These are phyloP conservation scores for Gobionotothen gibberifrons DNA, from an alignment of 2,797 vertebrate species.

Conservation along the genomic window DNA sequence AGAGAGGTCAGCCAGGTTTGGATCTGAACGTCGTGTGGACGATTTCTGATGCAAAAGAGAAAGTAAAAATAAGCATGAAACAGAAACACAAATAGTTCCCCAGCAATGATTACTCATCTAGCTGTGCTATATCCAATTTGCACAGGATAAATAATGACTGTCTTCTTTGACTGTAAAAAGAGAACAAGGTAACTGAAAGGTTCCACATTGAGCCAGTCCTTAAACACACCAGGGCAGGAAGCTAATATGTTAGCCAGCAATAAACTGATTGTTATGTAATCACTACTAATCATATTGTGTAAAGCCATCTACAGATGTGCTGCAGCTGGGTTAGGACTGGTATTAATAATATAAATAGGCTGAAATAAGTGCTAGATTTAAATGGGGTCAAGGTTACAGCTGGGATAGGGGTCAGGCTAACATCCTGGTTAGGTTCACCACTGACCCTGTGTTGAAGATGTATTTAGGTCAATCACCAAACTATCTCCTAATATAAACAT, in stretches of 20 bases:
- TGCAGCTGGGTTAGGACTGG: not conserved
- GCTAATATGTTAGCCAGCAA: constrained; percentile 24
- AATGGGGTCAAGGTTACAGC: not conserved
- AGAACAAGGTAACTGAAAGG: constrained; percentile 1
- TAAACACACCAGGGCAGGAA: constrained; percentile 46
- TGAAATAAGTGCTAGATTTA: not conserved
- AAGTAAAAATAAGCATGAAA: constrained; percentile 28
- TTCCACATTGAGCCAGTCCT: constrained; percentile 21
- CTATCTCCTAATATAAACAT: too few relatives aligned
- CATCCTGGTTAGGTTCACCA: not conserved
- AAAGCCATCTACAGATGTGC: not conserved
- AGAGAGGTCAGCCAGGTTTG: constrained; percentile 70
- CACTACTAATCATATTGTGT: not conserved
- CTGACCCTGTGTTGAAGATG: not conserved
- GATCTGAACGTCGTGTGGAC: constrained; percentile 88
- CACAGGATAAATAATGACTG: not conserved
- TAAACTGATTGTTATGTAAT: not conserved
- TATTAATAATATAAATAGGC: not conserved
- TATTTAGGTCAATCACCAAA: too few relatives aligned
- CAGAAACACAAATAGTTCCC: constrained; percentile 9
- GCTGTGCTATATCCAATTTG: not conserved
- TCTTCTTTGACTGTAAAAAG: not conserved
- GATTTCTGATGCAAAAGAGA: constrained; percentile 79
- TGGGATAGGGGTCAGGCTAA: not conserved
- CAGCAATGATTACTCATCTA: constrained; percentile 13